Percentiles rank a stretch among this genome's conserved stretches.
phyloP scores from a whole-genome alignment of 2,113 vertebrate species.

The Heterotis niloticus region DNA sequence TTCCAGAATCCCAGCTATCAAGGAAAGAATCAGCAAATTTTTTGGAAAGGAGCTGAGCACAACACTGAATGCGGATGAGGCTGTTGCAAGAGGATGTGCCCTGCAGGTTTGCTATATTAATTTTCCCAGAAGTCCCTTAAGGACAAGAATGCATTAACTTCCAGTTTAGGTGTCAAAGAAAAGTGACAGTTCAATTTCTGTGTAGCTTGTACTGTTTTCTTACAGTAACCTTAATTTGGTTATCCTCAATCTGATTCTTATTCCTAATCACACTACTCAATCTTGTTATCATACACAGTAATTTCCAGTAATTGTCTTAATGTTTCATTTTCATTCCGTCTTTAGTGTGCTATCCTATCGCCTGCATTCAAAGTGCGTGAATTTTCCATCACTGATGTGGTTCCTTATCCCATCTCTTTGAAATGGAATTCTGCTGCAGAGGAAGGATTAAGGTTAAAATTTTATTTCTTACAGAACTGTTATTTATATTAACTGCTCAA shows the following conservation, averaged over 20 bases:
- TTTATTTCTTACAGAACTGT: not conserved
- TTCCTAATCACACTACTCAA: too few relatives aligned
- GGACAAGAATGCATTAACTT: not conserved
- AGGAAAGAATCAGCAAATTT: conserved; percentile 91
- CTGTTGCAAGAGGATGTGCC: conserved; percentile 91
- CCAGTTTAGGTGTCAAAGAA: not conserved
- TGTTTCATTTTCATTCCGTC: conserved; percentile 20
- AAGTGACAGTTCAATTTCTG: not conserved
- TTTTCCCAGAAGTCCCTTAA: not conserved
- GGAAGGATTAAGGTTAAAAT: conserved; percentile 80
- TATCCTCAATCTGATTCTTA: too few relatives aligned
- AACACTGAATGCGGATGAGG: conserved; percentile 94
- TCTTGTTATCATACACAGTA: too few relatives aligned
- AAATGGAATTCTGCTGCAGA: conserved; percentile 94
- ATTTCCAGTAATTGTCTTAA: too few relatives aligned
- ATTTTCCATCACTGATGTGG: conserved; percentile 89
- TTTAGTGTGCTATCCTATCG: conserved; percentile 92
- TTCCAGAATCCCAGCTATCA: conserved; percentile 90
- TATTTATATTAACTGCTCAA: not conserved
- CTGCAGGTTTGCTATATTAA: conserved; percentile 74
- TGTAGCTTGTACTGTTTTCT: too few relatives aligned
- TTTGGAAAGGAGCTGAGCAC: conserved; percentile 94
- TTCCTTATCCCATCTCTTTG: conserved; percentile 85
- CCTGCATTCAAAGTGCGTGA: conserved; percentile 98
- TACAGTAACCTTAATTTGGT: too few relatives aligned